Base-by-base conservation (phyloP, 1,140 invertebrate genomes). In the Oryctes rhinoceros region DNA sequence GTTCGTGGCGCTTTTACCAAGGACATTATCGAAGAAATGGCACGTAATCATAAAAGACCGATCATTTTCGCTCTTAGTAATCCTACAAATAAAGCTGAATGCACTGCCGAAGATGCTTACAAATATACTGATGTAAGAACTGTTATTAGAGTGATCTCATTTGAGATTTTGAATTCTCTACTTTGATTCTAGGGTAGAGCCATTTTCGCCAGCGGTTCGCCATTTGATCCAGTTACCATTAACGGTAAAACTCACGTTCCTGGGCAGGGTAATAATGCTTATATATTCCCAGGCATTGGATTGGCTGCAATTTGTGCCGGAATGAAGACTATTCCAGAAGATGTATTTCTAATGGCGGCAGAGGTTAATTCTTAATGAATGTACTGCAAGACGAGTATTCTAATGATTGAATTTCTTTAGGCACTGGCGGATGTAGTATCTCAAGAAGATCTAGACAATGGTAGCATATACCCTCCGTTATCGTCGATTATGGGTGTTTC, bases 11-110 rank as follows among this genome's bases (percentile, higher is more conserved):
- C 95, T 10, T 99, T 99, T 86, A 98, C 94, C 0, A 88, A 92
- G 24, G 92, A 94, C 78, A 95, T 99, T 83, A 89, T 99, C 6
- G 88, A 92, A 81, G 90, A 92, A 83, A 98, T 99, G 96, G 95
- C 90, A 4, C 89, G 89, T 20, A 91, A 93, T 84, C 96, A 96
- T 85, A 89, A 92, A 15, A 89, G 89, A 47, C 97, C 97, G 0
- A 91, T 98, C 53, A 96, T 99, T 80, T 99, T 99, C 88, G 97
- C 98, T 15, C 89, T 99, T 1, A 98, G 97, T 84, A 99, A 99
- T 90, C 98, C 98, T 62, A 99, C 98, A 11, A 93, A 91, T 86
- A 98, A 98, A 89, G 97, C 98, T 4, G 98, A 99, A 88, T 99
- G 97, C 86, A 99, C 98, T n/a, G 98, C 98, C 20, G 96, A 97